Base-by-base conservation (phyloP, 2,888 invertebrate genomes). In the Lithophane ornitopus region DNA sequence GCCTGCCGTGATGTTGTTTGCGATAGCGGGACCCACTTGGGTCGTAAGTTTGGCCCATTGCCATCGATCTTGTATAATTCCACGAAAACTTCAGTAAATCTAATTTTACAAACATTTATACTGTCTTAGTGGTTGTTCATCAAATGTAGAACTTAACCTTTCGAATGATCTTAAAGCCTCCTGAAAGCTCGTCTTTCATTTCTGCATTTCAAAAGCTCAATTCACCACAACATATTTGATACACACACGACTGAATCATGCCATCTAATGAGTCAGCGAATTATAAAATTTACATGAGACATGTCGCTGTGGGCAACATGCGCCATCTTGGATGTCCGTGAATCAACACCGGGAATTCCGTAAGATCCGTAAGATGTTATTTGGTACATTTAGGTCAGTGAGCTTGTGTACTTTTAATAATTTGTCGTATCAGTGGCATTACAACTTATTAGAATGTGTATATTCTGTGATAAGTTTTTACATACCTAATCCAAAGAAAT, bases 201-300 rank as follows among this genome's bases (percentile, higher is more conserved):
- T 66, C 44, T 54, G 46, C 16, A 44, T 65, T 56, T 39, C 1
- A 61, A 69, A 67, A 2, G 6, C 1, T 39, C 11, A 46, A 52
- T 39, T 6, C 14, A 70, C 44, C 0, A 0, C 26, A 44, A 62
- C 2, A 14, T 44, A 59, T 28, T 7, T 16, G 26, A 28, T 22
- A 54, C 12, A 26, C 9, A 28, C 26, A 34, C 26, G 66, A n/a
- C 22, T 34, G 56, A 70, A 84, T 77, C 80, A 59, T 62, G 12
- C 16, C 26, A 39, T 46, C 16, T 72, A 82, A 82, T 85, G 83
- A 81, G 72, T 86, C 76, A 73, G 70, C 72, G 72, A 71, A 85
- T 86, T 85, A 86, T 68, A 80, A 78, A 87, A 86, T 87, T 87
- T 85, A 81, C 87, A 83, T 86, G 87, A 81, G 59, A 80, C 62